phyloP scores from a whole-genome alignment of 2,888 invertebrate species.

The Julus scanicus region DNA sequence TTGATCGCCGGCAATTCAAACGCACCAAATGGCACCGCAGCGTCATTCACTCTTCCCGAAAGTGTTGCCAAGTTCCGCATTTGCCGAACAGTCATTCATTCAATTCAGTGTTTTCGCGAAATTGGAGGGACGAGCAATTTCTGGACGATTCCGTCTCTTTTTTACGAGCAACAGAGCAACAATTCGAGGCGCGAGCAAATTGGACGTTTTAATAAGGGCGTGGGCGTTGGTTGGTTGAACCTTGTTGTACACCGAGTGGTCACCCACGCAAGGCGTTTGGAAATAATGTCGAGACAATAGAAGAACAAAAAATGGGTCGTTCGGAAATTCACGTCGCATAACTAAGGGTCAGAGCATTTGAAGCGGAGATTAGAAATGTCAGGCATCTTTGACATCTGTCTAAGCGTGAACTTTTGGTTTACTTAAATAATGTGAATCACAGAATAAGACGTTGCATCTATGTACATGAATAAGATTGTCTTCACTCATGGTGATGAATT shows the following conservation, averaged over 20 bases:
- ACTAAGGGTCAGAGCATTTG: too few species aligned
- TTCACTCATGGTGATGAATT: too few species aligned
- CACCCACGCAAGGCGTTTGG: neutral
- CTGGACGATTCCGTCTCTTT: neutral
- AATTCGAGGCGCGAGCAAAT: neutral
- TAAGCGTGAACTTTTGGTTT: too few species aligned
- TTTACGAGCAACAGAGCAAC: neutral
- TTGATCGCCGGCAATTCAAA: conserved; percentile 7
- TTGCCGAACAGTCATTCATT: neutral
- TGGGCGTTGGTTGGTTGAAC: conserved; percentile 11
- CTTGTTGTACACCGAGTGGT: conserved; percentile 1
- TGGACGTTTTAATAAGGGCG: conserved; percentile 2
- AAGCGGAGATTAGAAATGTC: too few species aligned
- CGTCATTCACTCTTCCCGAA: neutral
- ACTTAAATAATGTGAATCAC: too few species aligned
- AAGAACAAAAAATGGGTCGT: neutral
- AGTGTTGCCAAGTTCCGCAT: neutral
- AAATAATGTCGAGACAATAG: neutral
- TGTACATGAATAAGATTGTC: too few species aligned
- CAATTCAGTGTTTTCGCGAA: neutral
- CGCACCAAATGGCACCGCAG: neutral
- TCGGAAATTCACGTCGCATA: neutral
- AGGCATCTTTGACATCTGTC: too few species aligned
- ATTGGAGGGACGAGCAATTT: neutral
- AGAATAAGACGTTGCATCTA: too few species aligned